Evolutionary conservation across 2,888 invertebrate genomes (phyloP).

Genomic region (Gibbula magus): DNA sequence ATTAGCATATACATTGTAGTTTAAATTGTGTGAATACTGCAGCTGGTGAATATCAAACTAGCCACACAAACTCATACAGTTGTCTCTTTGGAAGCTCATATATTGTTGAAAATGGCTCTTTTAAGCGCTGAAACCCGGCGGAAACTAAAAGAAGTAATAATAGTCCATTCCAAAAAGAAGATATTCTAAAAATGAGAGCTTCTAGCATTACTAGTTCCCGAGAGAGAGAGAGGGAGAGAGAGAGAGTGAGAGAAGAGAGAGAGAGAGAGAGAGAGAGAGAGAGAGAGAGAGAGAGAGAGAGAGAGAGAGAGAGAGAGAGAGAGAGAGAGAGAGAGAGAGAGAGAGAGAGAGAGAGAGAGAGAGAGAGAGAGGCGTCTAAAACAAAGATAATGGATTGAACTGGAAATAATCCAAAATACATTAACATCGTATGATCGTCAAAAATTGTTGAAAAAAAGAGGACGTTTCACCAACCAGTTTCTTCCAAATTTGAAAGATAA

Average conservation of each 20-base stretch:
- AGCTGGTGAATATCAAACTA: no score
- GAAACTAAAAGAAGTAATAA: not conserved
- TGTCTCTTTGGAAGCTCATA: not conserved
- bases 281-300: not conserved
- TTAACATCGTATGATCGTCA: not conserved
- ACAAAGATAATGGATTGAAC: no score
- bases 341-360: not conserved
- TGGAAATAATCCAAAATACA: no score
- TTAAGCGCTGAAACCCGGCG: not conserved
- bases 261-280: constrained; percentile 3
- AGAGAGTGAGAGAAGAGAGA: not conserved
- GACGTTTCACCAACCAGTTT: no score
- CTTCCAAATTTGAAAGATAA: no score
- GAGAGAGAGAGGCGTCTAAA: not conserved
- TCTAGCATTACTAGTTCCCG: not conserved
- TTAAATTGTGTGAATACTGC: no score
- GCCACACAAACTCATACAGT: no score
- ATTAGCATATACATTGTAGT: no score
- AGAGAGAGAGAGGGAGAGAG: not conserved
- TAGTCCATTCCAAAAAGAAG: not conserved
- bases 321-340: not conserved
- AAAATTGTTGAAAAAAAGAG: not conserved
- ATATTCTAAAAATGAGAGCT: not conserved
- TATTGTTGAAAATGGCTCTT: not conserved
- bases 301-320: not conserved